Evolutionary conservation across 2,797 vertebrate species (phyloP), one percentile per base, ranked within the genome.

Genomic region (Phoxinus dragarum): DNA sequence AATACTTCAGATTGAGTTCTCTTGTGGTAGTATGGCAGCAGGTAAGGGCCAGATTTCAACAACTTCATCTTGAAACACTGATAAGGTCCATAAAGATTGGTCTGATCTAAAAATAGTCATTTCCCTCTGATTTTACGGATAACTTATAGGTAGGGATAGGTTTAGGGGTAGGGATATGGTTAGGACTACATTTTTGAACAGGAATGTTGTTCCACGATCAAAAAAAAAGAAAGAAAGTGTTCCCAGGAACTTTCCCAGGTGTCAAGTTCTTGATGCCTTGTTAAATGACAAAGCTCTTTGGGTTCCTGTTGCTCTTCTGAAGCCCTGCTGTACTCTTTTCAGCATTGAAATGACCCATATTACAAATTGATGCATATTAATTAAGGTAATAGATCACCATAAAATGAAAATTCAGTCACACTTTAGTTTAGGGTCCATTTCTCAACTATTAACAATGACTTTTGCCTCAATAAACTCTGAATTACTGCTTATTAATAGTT

Each of bases 11-110:
- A 73, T 40, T 86, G 68, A 86, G 84, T 68, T 85, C 9, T 80
- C 40, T 40, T 67, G 78, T 44, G 88, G 85, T 84, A 93, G 91
- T 87, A 94, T 94, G 94, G 92, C 92, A 87, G 91, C 89, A 90
- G 93, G 94, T 93, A 83, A 91, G 89, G 16, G 21, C 23, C 76
- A 36, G 3, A 66, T 59, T 59, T 75, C 11, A 27, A 67, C 17
- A 74, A 31, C 34, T 76, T 47, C 17, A 79, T 71, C 27, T n/a
- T 76, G 67, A 69, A 40, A 14, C 47, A 2, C 16, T 38, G 6
- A 31, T 44, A 44, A 3, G 8, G 56, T 69, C 23, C 19, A 12
- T 47, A 67, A 31, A 67, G 34, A 76, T 84, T 31, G 27, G 34
- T 54, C 9, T 84, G 34, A 44, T 12, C 47, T 42, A 68, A 68